These are phyloP conservation scores for Rhineura floridana DNA, from an alignment of 2,113 vertebrate genomes.

Conservation along the genomic window DNA sequence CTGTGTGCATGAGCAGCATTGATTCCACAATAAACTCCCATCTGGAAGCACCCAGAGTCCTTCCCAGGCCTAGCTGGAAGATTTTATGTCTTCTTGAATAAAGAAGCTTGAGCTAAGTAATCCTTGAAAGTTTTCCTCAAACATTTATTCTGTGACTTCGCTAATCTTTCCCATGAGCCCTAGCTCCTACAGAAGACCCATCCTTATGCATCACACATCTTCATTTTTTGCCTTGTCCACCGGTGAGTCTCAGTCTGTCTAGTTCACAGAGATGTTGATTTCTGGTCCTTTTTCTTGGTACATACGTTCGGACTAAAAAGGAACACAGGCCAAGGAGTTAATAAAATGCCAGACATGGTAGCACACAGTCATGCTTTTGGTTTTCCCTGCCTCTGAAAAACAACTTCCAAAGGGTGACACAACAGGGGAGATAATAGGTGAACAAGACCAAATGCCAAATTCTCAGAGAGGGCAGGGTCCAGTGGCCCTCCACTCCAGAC, in stretches of 20 bases:
- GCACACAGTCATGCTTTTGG: too few relatives aligned
- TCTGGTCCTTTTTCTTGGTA: constrained; percentile 67
- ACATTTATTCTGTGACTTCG: neutral
- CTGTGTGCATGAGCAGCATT: too few relatives aligned
- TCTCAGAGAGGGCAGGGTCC: neutral
- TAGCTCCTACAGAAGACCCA: neutral
- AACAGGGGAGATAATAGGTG: neutral
- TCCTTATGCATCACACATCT: constrained; percentile 1
- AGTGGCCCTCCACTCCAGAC: neutral
- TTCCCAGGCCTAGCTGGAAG: neutral
- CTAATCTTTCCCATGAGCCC: neutral
- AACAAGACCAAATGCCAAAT: neutral
- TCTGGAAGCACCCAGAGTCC: too few relatives aligned
- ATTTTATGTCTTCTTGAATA: too few relatives aligned
- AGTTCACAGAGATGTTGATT: constrained; percentile 79
- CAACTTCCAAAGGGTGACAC: neutral
- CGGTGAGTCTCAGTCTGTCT: constrained; percentile 9
- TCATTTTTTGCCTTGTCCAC: constrained; percentile 10
- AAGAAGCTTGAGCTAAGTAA: neutral
- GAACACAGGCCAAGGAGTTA: neutral
- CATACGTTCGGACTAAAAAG: constrained; percentile 67
- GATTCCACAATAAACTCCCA: too few relatives aligned
- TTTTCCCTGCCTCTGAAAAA: neutral
- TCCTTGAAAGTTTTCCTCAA: too few relatives aligned
- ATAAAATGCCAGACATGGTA: neutral